These are phyloP conservation scores for Drosophila sordidula DNA, from an alignment of 2,888 invertebrate genomes.

Conservation along the genomic window DNA sequence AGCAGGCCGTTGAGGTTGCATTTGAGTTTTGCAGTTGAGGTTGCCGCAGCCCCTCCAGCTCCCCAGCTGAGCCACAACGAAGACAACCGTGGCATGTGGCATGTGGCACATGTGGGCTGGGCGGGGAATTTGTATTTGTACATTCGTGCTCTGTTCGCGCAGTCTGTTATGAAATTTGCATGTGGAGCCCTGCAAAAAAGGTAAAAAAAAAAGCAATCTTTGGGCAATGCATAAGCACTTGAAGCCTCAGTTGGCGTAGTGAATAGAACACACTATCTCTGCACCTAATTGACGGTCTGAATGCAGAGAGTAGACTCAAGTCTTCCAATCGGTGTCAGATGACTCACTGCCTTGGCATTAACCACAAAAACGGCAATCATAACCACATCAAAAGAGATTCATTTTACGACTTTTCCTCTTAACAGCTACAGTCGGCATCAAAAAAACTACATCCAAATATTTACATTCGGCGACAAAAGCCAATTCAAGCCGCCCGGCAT, in stretches of 20 bases:
- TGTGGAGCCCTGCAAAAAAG: slow-evolving; percentile 4
- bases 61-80: slow-evolving; percentile 12
- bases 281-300: slow-evolving; percentile 1
- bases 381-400: slow-evolving; percentile 64
- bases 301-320: neutral
- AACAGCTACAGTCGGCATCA: slow-evolving; percentile 18
- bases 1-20: slow-evolving; percentile 41
- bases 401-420: slow-evolving; percentile 63
- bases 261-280: slow-evolving; percentile 1
- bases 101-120: slow-evolving; percentile 48
- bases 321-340: slow-evolving; percentile 36
- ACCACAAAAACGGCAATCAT: slow-evolving; percentile 49
- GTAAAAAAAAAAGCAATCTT: neutral
- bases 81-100: slow-evolving; percentile 12
- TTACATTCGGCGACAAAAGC: slow-evolving; percentile 59
- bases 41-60: slow-evolving; percentile 5
- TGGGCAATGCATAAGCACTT: slow-evolving; percentile 11
- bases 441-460: slow-evolving; percentile 57
- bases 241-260: neutral
- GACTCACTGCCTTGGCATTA: slow-evolving; percentile 43
- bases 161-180: slow-evolving; percentile 12
- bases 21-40: slow-evolving; percentile 2
- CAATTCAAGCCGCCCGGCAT: slow-evolving; percentile 38
- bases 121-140: slow-evolving; percentile 4
- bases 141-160: no score